Evolutionary conservation across 1,140 invertebrate species (phyloP).

Genomic region (Hycleus cichorii): DNA sequence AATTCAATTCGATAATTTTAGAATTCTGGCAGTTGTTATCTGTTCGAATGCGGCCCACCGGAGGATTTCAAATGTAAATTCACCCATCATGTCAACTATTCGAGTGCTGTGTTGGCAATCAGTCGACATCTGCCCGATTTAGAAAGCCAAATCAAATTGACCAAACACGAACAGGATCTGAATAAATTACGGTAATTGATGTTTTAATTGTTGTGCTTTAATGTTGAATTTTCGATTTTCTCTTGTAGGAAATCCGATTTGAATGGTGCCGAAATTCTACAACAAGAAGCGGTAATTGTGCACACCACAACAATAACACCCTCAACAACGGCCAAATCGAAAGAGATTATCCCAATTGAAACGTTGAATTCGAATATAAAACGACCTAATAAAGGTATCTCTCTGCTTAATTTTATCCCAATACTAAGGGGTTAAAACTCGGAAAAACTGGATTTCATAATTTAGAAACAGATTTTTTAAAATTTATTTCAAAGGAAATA

Average conservation of each 20-base stretch:
- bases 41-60: constrained; percentile 83
- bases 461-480: no score
- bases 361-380: constrained; percentile 1
- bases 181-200: constrained; percentile 57
- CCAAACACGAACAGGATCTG: constrained; percentile 75
- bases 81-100: constrained; percentile 79
- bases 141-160: constrained; percentile 61
- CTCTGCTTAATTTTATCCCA: no score
- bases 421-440: no score
- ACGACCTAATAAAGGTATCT: constrained; percentile 10
- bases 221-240: neutral
- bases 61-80: constrained; percentile 91
- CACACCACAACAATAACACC: constrained; percentile 14
- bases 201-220: neutral
- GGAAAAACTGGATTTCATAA: no score
- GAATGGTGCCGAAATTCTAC: constrained; percentile 5
- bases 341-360: constrained; percentile 2
- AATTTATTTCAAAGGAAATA: no score
- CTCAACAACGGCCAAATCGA: constrained; percentile 15
- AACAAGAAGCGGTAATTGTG: neutral
- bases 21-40: constrained; percentile 81
- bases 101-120: constrained; percentile 70
- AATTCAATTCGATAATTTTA: constrained; percentile 39
- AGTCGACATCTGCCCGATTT: constrained; percentile 56
- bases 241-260: constrained; percentile 20